phyloP scores from a whole-genome alignment of 1,140 invertebrate genomes.

The Archivesica marissinica region DNA sequence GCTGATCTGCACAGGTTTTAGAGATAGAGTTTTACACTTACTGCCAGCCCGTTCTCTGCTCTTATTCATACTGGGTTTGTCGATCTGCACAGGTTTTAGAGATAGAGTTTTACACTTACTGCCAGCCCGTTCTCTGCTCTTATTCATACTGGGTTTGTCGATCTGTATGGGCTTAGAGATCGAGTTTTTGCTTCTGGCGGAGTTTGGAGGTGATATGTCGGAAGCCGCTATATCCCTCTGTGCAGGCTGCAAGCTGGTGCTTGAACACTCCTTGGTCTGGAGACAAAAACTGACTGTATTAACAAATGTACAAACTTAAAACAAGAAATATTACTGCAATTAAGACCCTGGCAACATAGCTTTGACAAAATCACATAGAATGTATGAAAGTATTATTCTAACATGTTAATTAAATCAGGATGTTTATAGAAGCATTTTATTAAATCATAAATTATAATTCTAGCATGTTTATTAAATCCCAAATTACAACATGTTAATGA shows the following conservation, averaged over 20 bases:
- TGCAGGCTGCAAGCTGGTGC: not conserved
- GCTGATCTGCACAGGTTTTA: too few relatives aligned
- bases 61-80: not conserved
- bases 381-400: too few relatives aligned
- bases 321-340: too few relatives aligned
- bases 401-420: too few relatives aligned
- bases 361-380: too few relatives aligned
- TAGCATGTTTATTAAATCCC: too few relatives aligned
- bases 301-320: too few relatives aligned
- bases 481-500: too few relatives aligned
- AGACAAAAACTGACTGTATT: too few relatives aligned
- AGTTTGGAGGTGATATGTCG: not conserved
- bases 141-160: not conserved
- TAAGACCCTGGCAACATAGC: too few relatives aligned
- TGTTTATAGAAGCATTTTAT: too few relatives aligned
- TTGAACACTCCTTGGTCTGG: not conserved
- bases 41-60: not conserved
- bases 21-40: conserved; percentile 25
- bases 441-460: too few relatives aligned
- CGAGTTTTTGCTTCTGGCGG: conserved; percentile 11
- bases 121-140: not conserved
- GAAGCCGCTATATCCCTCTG: not conserved
- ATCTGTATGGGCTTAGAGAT: conserved; percentile 34
- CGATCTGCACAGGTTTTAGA: conserved; percentile 21
- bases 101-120: conserved; percentile 20